Evolutionary conservation across 2,113 vertebrate genomes (phyloP).

Genomic region (Fukomys damarensis): DNA sequence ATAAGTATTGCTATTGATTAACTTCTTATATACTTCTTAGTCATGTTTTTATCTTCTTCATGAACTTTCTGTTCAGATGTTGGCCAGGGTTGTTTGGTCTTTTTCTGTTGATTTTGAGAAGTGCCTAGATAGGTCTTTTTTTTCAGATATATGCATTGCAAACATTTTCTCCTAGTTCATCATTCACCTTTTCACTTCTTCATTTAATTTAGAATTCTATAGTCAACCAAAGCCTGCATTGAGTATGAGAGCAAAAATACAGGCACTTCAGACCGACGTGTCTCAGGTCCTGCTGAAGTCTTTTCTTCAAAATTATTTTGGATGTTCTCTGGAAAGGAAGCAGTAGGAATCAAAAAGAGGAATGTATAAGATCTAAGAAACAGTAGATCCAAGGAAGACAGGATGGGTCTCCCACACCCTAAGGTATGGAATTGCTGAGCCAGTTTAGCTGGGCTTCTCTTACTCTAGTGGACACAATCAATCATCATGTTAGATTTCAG

Average conservation of each 20-base stretch:
- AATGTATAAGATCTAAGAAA: background rate
- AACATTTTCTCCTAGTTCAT: background rate
- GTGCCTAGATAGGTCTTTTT: background rate
- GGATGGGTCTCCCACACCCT: too few species aligned
- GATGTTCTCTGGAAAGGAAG: background rate
- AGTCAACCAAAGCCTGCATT: background rate
- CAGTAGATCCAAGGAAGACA: background rate
- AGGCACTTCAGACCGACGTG: background rate
- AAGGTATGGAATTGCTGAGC: too few species aligned
- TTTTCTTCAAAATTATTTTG: slow-evolving; percentile 20
- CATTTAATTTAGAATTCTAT: background rate
- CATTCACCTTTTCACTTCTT: background rate
- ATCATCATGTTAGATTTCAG: too few species aligned
- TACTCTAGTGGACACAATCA: too few species aligned
- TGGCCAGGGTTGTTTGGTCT: background rate
- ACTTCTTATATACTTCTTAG: background rate
- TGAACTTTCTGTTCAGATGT: background rate
- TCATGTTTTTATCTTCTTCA: background rate
- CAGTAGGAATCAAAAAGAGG: background rate
- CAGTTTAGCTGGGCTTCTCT: too few species aligned
- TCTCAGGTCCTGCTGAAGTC: background rate
- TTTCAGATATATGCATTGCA: background rate
- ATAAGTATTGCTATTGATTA: background rate
- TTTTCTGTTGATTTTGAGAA: slow-evolving; percentile 52
- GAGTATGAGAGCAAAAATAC: background rate